These are phyloP conservation scores for Idaea dimidiata DNA, from an alignment of 2,888 invertebrate genomes.

Conservation along the genomic window DNA sequence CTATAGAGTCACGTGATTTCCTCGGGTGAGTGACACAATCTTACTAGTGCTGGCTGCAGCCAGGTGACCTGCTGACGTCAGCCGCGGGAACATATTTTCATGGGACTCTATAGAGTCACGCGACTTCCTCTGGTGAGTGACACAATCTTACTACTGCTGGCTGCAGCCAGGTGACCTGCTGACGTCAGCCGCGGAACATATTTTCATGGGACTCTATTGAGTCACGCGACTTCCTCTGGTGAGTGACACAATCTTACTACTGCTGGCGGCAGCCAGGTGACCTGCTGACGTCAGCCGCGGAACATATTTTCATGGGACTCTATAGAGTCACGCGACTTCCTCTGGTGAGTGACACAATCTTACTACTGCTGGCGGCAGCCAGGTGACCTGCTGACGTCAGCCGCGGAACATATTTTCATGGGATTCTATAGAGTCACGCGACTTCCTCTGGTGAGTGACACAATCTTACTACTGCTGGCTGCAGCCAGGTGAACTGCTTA, in stretches of 20 bases:
- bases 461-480: no score
- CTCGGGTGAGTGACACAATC: no score
- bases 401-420: conserved; percentile 88
- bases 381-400: conserved; percentile 76
- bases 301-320: conserved; percentile 93
- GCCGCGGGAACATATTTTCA: no score
- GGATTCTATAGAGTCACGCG: conserved; percentile 91
- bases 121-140: no score
- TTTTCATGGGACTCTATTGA: conserved; percentile 8
- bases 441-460: conserved; percentile 85
- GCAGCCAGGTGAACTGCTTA: conserved; percentile 74
- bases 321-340: conserved; percentile 89
- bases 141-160: no score
- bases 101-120: no score
- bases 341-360: conserved; percentile 80
- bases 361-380: no score
- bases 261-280: conserved; percentile 61
- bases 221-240: background rate
- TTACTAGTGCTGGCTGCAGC: no score
- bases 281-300: conserved; percentile 74
- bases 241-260: conserved; percentile 4
- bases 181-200: no score
- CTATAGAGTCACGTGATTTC: no score
- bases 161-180: no score
- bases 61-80: no score